phyloP scores from a whole-genome alignment of 92 coral and sea anemone species.

The Plumapathes pennacea region DNA sequence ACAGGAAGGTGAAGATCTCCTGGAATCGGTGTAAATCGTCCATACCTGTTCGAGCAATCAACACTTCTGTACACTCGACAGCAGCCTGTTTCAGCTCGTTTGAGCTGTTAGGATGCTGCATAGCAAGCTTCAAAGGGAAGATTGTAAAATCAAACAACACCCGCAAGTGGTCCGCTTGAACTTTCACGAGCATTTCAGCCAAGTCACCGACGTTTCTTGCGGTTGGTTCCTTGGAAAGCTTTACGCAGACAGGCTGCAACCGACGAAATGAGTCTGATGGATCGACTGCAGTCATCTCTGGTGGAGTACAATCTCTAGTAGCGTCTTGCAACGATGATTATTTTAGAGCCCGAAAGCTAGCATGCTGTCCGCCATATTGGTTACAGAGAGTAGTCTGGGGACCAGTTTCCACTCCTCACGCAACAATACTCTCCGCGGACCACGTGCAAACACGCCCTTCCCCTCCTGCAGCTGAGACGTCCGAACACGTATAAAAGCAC shows the following conservation, averaged over 20 bases:
- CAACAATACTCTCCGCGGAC: too few species aligned
- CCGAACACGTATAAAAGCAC: too few species aligned
- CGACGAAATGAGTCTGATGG: slow-evolving; percentile 61
- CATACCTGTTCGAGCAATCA: slow-evolving; percentile 51
- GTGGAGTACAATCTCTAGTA: too few species aligned
- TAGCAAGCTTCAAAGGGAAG: slow-evolving; percentile 78
- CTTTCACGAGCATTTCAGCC: slow-evolving; percentile 28
- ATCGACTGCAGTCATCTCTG: too few species aligned
- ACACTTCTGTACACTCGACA: slow-evolving; percentile 60
- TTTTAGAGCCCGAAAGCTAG: too few species aligned
- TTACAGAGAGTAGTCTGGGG: too few species aligned
- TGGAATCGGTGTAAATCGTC: slow-evolving; percentile 58
- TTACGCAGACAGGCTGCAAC: slow-evolving; percentile 82
- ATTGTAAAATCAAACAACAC: slow-evolving; percentile 72
- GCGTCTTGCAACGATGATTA: too few species aligned
- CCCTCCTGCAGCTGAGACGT: too few species aligned
- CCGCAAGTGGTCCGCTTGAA: slow-evolving; percentile 31
- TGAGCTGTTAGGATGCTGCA: slow-evolving; percentile 49
- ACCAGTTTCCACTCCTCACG: too few species aligned
- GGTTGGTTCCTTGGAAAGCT: slow-evolving; percentile 81
- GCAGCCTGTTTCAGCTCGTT: slow-evolving; percentile 73
- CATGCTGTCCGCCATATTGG: too few species aligned
- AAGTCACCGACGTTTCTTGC: slow-evolving; percentile 48
- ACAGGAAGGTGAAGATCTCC: slow-evolving; percentile 70
- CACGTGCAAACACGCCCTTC: too few species aligned